These are phyloP conservation scores for Coranthus polyacanthus DNA, from an alignment of 2,797 vertebrate genomes.

Conservation along the genomic window DNA sequence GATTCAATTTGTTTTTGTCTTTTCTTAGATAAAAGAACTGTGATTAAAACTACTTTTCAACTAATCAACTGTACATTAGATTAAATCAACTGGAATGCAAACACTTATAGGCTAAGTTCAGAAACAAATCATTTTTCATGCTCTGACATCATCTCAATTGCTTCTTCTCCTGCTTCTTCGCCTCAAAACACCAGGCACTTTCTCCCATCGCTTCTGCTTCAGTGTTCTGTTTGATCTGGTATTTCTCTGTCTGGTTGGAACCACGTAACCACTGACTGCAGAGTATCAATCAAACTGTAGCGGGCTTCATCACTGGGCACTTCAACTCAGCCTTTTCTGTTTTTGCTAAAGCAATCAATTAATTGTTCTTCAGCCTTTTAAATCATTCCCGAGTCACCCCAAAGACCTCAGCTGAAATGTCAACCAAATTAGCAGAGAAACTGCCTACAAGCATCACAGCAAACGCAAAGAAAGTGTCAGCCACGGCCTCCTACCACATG, in stretches of 20 bases:
- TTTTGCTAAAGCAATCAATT: slow-evolving; percentile 60
- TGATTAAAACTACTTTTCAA: too few relatives aligned
- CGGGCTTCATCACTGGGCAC: slow-evolving; percentile 39
- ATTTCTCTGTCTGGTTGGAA: slow-evolving; percentile 27
- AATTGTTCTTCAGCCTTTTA: slow-evolving; percentile 53
- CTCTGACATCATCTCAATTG: not conserved
- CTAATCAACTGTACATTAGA: too few relatives aligned
- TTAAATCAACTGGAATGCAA: not conserved
- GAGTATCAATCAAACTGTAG: slow-evolving; percentile 61
- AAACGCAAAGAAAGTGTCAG: slow-evolving; percentile 27
- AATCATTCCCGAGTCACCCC: slow-evolving; percentile 43
- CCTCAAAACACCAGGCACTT: slow-evolving; percentile 12
- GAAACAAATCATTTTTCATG: too few relatives aligned
- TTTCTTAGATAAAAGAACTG: too few relatives aligned
- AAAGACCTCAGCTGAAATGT: slow-evolving; percentile 63
- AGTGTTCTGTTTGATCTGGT: slow-evolving; percentile 12
- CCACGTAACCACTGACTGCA: slow-evolving; percentile 36
- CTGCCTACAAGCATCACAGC: slow-evolving; percentile 41
- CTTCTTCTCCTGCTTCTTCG: slow-evolving; percentile 12
- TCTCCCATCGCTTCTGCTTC: not conserved
- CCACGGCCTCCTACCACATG: not conserved
- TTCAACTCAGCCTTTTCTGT: slow-evolving; percentile 46
- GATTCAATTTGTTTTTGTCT: too few relatives aligned
- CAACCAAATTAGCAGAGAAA: slow-evolving; percentile 66
- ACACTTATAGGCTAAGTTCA: too few relatives aligned